Conservation (phyloP, 2,797 vertebrate genomes). For the Chanos chanos region DNA sequence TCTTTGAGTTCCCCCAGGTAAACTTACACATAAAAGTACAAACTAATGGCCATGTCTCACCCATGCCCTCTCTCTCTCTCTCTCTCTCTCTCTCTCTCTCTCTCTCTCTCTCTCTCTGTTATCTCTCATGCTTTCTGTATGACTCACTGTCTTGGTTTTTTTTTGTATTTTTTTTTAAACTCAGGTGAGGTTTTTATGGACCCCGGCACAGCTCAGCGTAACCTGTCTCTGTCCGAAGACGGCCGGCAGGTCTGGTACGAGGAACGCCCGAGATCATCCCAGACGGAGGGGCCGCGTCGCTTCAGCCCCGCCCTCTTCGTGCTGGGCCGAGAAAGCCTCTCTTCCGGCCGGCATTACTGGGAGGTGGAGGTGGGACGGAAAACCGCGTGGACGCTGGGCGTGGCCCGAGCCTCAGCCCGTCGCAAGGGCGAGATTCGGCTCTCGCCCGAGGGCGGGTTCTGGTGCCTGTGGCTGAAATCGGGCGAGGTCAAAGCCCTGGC, state of each 20-base stretch:
- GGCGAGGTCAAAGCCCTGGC: constrained; percentile 69
- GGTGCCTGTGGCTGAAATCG: constrained; percentile 75
- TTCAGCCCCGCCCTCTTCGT: constrained; percentile 78
- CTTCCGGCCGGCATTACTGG: constrained; percentile 78
- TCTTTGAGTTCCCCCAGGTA: too few relatives aligned
- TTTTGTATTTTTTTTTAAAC: not conserved
- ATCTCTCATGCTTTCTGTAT: not conserved
- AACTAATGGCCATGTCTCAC: too few relatives aligned
- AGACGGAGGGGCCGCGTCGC: constrained; percentile 60
- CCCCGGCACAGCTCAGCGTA: constrained; percentile 70
- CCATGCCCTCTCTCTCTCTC: not conserved
- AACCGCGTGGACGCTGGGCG: constrained; percentile 77
- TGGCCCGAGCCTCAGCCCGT: constrained; percentile 55
- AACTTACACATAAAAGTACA: too few relatives aligned
- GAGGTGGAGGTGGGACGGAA: constrained; percentile 73
- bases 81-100: not conserved
- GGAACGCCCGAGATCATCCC: constrained; percentile 48
- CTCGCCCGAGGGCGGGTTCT: constrained; percentile 68
- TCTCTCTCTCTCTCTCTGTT: not conserved
- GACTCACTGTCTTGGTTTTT: too few relatives aligned
- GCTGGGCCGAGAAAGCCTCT: constrained; percentile 65
- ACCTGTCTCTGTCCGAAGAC: constrained; percentile 73
- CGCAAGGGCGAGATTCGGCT: constrained; percentile 78
- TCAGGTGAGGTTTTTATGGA: constrained; percentile 78
- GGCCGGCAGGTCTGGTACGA: constrained; percentile 71